A percentile compares a stretch with the other conserved stretches of the same genome.
Evolutionary conservation across 2,797 vertebrate genomes (phyloP).

Genomic region (Tragelaphus oryx): DNA sequence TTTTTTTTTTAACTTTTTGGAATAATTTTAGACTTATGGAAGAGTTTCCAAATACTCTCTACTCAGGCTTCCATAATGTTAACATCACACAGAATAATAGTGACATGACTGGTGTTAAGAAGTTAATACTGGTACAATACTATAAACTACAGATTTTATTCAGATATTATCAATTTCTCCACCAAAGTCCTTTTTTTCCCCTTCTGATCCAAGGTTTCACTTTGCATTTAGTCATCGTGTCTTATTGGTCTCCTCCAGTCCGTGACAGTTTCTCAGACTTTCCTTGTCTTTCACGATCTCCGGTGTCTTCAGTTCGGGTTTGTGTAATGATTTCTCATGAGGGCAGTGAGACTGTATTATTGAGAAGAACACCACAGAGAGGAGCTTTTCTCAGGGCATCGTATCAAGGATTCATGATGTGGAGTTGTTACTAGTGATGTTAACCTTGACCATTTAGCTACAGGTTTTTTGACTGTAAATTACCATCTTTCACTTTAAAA

Average conservation of each 20-base stretch:
- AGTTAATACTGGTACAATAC: not conserved
- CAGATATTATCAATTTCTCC: not conserved
- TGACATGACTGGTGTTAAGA: not conserved
- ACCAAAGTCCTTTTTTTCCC: not conserved
- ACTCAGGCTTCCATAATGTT: not conserved
- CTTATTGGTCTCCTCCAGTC: not conserved
- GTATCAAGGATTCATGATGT: not conserved
- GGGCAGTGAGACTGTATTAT: not conserved
- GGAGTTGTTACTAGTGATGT: not conserved
- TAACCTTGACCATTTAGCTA: not conserved
- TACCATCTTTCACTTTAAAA: not conserved
- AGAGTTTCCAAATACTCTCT: not conserved
- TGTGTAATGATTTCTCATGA: not conserved
- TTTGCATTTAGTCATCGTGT: not conserved
- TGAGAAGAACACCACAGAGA: not conserved
- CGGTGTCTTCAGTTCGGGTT: not conserved
- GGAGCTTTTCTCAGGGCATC: not conserved
- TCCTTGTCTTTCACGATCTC: not conserved
- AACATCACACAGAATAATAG: not conserved
- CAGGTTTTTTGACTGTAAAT: not conserved
- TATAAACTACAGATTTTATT: not conserved
- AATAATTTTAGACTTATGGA: not conserved
- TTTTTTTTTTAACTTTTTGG: not conserved
- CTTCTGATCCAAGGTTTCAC: not conserved
- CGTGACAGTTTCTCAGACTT: not conserved